phyloP scores from a whole-genome alignment of 1,140 invertebrate species.

The Chironomus striatipennis region DNA sequence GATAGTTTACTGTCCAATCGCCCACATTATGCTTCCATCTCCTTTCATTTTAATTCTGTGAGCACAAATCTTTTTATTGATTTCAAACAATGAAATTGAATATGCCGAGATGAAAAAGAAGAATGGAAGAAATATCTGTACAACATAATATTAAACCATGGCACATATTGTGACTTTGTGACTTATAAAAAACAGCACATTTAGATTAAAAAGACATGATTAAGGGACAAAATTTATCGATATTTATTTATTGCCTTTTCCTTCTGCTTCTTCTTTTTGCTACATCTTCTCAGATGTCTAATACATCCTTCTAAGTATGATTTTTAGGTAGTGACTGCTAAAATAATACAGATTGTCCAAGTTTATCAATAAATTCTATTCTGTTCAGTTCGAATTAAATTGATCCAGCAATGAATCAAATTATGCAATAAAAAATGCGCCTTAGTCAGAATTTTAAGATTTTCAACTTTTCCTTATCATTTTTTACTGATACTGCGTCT shows the following conservation, averaged over 20 bases:
- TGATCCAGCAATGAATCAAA: no score
- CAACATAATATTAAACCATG: not conserved
- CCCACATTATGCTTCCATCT: not conserved
- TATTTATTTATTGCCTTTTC: conserved; percentile 22
- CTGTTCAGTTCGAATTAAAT: no score
- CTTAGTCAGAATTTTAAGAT: no score
- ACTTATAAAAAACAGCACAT: conserved; percentile 20
- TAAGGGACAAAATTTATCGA: conserved; percentile 22
- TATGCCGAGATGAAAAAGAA: not conserved
- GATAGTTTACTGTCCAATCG: not conserved
- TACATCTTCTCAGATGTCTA: no score
- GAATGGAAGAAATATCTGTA: not conserved
- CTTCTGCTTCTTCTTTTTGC: not conserved
- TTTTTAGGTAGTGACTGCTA: no score
- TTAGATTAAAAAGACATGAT: conserved; percentile 24
- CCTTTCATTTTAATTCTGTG: not conserved
- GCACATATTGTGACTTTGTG: conserved; percentile 17
- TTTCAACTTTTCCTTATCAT: no score
- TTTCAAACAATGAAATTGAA: not conserved
- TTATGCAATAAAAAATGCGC: no score
- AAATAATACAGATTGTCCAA: no score
- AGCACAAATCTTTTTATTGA: not conserved
- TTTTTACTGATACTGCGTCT: no score
- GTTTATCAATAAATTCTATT: no score
- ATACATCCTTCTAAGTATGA: no score